phyloP scores from a whole-genome alignment of 2,888 invertebrate species.

The Coelopa pilipes region DNA sequence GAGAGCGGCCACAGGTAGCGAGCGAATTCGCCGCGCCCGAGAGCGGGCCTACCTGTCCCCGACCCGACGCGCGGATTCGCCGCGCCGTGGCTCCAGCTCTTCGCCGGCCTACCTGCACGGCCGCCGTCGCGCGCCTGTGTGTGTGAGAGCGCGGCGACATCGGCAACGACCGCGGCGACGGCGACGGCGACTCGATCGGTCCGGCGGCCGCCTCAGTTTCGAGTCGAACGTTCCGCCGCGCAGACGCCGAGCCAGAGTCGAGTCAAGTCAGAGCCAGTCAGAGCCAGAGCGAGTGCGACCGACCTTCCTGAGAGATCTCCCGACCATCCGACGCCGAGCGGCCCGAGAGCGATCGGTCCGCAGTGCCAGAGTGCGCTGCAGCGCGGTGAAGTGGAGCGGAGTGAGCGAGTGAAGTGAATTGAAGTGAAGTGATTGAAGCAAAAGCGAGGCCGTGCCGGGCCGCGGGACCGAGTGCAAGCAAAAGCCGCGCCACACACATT shows the following conservation, averaged over 20 bases:
- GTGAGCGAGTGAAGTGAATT: not conserved
- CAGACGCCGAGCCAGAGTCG: constrained; percentile 53
- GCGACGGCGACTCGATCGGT: constrained; percentile 25
- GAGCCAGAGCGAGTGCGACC: not conserved
- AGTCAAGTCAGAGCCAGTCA: not conserved
- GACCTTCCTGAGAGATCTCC: not conserved
- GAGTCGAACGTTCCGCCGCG: constrained; percentile 62
- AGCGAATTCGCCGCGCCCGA: not conserved
- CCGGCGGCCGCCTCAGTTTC: constrained; percentile 53
- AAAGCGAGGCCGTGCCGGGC: too few species aligned
- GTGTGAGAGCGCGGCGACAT: constrained; percentile 17
- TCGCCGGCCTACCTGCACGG: constrained; percentile 27
- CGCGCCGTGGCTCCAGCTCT: constrained; percentile 7
- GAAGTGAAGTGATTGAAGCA: too few species aligned
- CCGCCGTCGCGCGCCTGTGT: constrained; percentile 18
- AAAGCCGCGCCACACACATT: not conserved
- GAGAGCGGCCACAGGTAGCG: not conserved
- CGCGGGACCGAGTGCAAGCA: too few species aligned
- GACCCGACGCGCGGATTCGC: not conserved
- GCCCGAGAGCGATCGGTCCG: not conserved
- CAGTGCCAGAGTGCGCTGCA: not conserved
- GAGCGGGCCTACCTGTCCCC: not conserved
- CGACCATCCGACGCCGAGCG: not conserved
- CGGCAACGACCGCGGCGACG: constrained; percentile 15
- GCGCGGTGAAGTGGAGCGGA: too few species aligned